Conservation (phyloP, 2,113 vertebrate genomes). For the Entomyzon cyanotis region DNA sequence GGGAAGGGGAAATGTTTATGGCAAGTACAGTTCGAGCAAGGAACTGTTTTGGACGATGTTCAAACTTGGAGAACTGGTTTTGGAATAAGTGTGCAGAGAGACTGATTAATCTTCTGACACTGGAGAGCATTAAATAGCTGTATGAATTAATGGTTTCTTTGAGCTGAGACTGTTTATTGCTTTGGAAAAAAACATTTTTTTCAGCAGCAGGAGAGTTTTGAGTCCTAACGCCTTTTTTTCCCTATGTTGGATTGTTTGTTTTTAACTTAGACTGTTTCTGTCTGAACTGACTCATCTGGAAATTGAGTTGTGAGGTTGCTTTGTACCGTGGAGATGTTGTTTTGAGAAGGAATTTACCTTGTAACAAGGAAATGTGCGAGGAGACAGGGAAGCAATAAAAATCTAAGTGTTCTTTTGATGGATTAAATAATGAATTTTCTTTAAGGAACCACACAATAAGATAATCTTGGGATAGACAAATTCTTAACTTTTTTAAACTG, state of each 20-base stretch:
- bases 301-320: not conserved
- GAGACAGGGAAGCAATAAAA: slow-evolving; percentile 2
- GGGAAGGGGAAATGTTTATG: slow-evolving; percentile 22
- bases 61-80: not conserved
- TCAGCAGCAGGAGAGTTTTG: not conserved
- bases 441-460: slow-evolving; percentile 18
- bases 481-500: slow-evolving; percentile 6
- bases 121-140: not conserved
- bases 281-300: slow-evolving; percentile 31
- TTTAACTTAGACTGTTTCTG: not conserved
- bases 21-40: not conserved
- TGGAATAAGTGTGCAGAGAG: not conserved
- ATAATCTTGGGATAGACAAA: not conserved
- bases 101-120: slow-evolving; percentile 14
- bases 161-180: not conserved
- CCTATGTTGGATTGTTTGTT: not conserved
- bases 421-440: slow-evolving; percentile 35
- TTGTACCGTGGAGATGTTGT: not conserved
- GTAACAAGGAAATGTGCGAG: not conserved
- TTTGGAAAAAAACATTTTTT: not conserved
- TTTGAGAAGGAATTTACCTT: not conserved
- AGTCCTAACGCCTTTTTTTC: not conserved
- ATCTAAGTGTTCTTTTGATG: slow-evolving; percentile 6
- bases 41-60: slow-evolving; percentile 24
- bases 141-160: not conserved